A percentile compares a stretch with the other conserved stretches of the same genome.
These are phyloP conservation scores for Busseola fusca DNA, from an alignment of 2,888 invertebrate species.

Conservation along the genomic window DNA sequence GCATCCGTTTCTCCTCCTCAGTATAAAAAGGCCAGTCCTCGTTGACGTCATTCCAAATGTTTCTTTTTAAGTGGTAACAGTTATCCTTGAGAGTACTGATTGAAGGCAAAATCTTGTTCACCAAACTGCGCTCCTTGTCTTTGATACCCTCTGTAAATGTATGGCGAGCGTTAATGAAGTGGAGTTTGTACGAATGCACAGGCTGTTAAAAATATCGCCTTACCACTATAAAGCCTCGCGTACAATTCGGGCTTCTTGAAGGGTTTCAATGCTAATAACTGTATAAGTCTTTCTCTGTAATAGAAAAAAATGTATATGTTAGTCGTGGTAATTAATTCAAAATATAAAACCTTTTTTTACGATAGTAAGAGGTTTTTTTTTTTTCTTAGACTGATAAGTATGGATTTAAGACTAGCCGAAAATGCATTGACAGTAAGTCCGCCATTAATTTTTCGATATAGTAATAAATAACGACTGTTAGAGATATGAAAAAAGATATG, in stretches of 20 bases:
- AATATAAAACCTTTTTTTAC: neutral
- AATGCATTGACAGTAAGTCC: neutral
- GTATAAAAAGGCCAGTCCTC: constrained; percentile 98
- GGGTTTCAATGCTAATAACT: constrained; percentile 96
- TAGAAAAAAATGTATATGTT: constrained; percentile 73
- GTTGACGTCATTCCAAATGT: constrained; percentile 97
- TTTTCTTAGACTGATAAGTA: neutral
- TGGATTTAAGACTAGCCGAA: neutral
- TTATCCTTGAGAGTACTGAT: constrained; percentile 96
- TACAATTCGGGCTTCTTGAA: constrained; percentile 98
- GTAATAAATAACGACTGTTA: neutral
- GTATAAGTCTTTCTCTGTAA: constrained; percentile 97
- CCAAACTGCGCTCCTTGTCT: constrained; percentile 93
- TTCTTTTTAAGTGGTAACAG: constrained; percentile 95
- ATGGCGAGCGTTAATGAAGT: constrained; percentile 66
- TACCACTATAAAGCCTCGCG: constrained; percentile 94
- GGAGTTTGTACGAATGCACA: constrained; percentile 52
- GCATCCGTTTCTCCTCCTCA: constrained; percentile 95
- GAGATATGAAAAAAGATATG: neutral
- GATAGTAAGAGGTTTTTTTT: neutral
- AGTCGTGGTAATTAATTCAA: constrained; percentile 6
- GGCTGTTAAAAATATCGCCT: constrained; percentile 69
- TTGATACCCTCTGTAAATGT: constrained; percentile 94
- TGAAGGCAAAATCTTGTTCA: constrained; percentile 94
- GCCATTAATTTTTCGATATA: too few relatives aligned